Percentiles rank a stretch among this genome's conserved stretches.
These are phyloP conservation scores for Danionella cerebrum DNA, from an alignment of 2,113 vertebrate species.

Conservation along the genomic window DNA sequence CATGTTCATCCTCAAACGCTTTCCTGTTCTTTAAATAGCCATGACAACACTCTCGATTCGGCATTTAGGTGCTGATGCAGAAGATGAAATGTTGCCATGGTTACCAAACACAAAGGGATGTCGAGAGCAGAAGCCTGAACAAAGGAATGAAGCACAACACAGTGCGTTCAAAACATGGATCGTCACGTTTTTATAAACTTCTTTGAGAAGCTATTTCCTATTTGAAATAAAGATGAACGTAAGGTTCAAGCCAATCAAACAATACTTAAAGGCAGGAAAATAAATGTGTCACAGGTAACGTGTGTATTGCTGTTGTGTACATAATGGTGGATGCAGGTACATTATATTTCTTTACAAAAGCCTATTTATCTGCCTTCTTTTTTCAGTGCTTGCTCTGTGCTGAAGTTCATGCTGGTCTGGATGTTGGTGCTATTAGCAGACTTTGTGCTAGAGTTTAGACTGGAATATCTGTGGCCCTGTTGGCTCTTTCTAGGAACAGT, in stretches of 20 bases:
- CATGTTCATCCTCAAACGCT: neutral
- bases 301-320: too few relatives aligned
- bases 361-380: too few relatives aligned
- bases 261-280: too few relatives aligned
- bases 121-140: conserved; percentile 51
- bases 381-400: conserved; percentile 67
- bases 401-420: conserved; percentile 72
- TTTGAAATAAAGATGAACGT: too few relatives aligned
- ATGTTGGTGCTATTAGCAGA: conserved; percentile 71
- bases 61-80: conserved; percentile 36
- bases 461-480: conserved; percentile 76
- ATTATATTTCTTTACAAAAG: too few relatives aligned
- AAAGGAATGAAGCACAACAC: conserved; percentile 55
- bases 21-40: conserved; percentile 34
- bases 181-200: neutral
- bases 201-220: too few relatives aligned
- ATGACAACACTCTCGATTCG: conserved; percentile 26
- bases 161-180: neutral
- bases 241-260: too few relatives aligned
- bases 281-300: too few relatives aligned
- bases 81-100: conserved; percentile 69
- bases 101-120: conserved; percentile 73
- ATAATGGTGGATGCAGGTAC: too few relatives aligned
- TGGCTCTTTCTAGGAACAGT: conserved; percentile 75
- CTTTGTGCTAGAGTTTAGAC: conserved; percentile 70